These are phyloP conservation scores for Bilobella aurantiaca DNA, from an alignment of 1,140 invertebrate species.

Conservation along the genomic window DNA sequence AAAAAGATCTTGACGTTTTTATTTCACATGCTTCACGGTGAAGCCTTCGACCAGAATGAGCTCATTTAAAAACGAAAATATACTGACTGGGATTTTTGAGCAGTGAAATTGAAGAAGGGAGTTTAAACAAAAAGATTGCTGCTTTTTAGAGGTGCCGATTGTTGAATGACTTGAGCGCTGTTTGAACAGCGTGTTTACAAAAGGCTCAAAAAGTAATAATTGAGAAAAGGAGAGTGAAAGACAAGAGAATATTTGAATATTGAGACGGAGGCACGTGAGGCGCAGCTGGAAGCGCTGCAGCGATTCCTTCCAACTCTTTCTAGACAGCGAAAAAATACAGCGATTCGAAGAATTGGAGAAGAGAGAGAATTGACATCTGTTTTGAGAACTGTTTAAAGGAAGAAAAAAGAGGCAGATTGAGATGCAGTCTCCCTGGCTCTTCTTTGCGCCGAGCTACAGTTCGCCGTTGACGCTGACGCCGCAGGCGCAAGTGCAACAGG, in stretches of 20 bases:
- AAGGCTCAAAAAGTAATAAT: not conserved
- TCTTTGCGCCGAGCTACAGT: not conserved
- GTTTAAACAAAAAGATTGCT: too few species aligned
- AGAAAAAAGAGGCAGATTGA: not conserved
- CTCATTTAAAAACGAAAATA: too few species aligned
- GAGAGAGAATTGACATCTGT: not conserved
- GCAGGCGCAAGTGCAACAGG: not conserved
- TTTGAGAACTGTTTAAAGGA: too few species aligned
- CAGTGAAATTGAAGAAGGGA: not conserved
- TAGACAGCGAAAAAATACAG: too few species aligned
- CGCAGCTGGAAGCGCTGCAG: not conserved
- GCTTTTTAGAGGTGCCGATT: too few species aligned
- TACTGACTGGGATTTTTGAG: too few species aligned
- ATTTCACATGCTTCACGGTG: not conserved
- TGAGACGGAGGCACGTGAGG: not conserved
- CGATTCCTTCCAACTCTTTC: not conserved
- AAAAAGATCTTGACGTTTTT: not conserved
- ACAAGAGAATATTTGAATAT: too few species aligned
- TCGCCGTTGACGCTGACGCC: not conserved
- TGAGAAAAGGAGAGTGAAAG: too few species aligned
- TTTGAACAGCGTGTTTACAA: not conserved
- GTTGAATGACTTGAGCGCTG: not conserved
- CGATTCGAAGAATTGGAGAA: not conserved
- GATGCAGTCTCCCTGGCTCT: conserved; percentile 6
- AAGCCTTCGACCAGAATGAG: not conserved